Evolutionary conservation across 1,140 invertebrate genomes (phyloP).

Genomic region (Lordiphosa collinella): DNA sequence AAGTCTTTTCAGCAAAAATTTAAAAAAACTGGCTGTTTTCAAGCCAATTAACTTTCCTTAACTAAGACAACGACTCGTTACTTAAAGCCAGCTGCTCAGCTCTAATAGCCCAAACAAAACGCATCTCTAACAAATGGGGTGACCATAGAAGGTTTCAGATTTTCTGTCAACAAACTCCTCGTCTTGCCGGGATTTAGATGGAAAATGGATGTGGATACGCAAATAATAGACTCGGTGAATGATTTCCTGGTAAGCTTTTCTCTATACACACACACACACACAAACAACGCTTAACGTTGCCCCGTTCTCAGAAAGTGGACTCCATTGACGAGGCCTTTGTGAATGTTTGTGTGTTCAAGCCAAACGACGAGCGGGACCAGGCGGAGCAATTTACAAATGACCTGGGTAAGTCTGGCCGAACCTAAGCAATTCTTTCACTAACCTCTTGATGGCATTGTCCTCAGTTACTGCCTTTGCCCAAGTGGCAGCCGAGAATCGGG

Average conservation of each 20-base stretch:
- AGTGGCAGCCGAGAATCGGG: conserved; percentile 85
- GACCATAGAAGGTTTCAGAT: too few relatives aligned
- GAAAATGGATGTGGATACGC: conserved; percentile 59
- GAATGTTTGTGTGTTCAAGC: conserved; percentile 88
- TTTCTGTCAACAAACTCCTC: too few relatives aligned
- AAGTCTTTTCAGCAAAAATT: too few relatives aligned
- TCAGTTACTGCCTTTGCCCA: conserved; percentile 80
- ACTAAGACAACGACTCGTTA: too few relatives aligned
- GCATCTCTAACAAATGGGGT: too few relatives aligned
- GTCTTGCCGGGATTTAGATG: too few relatives aligned
- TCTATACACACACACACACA: too few relatives aligned
- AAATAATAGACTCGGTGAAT: conserved; percentile 66
- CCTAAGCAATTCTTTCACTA: neutral
- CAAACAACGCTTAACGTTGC: neutral
- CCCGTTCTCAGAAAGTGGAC: conserved; percentile 85
- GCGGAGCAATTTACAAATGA: conserved; percentile 84
- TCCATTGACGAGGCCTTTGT: conserved; percentile 92
- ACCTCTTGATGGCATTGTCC: neutral
- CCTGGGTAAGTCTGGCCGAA: conserved; percentile 40
- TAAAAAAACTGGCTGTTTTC: too few relatives aligned
- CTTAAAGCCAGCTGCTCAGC: too few relatives aligned
- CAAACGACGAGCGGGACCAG: conserved; percentile 85
- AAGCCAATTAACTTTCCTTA: too few relatives aligned
- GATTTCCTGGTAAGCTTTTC: conserved; percentile 59
- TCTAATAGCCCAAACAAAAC: too few relatives aligned